A percentile compares a stretch with the other conserved stretches of the same genome.
Conservation (phyloP, 2,797 vertebrate genomes). For the Danio albolineatus region DNA sequence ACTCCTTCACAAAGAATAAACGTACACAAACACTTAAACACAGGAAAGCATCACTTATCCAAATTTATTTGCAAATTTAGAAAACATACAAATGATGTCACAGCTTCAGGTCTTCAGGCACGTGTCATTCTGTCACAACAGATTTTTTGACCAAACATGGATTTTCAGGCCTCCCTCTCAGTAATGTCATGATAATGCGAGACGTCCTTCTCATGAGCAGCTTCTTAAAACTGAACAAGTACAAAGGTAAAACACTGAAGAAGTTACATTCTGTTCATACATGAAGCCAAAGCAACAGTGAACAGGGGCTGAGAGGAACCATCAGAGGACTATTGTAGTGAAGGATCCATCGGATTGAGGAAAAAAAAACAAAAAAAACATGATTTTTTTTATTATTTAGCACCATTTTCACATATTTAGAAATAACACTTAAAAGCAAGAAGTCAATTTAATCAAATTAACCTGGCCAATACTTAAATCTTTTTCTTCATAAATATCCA, state of each 20-base stretch:
- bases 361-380: too few species aligned
- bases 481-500: slow-evolving; percentile 43
- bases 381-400: neutral
- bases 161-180: slow-evolving; percentile 69
- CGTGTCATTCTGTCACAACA: slow-evolving; percentile 76
- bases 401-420: slow-evolving; percentile 17
- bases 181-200: slow-evolving; percentile 32
- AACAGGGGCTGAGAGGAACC: slow-evolving; percentile 13
- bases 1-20: neutral
- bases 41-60: slow-evolving; percentile 26
- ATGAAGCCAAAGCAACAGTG: slow-evolving; percentile 20
- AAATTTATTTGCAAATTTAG: slow-evolving; percentile 84
- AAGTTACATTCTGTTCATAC: slow-evolving; percentile 41
- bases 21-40: neutral
- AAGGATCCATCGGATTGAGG: neutral
- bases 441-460: slow-evolving; percentile 8
- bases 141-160: slow-evolving; percentile 66
- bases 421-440: slow-evolving; percentile 5
- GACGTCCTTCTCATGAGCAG: slow-evolving; percentile 34
- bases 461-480: neutral
- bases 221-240: slow-evolving; percentile 17
- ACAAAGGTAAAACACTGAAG: neutral
- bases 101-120: slow-evolving; percentile 89
- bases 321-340: neutral
- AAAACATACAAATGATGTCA: slow-evolving; percentile 87